Base-by-base conservation (phyloP, 2,888 invertebrate genomes). In the Agrochola circellaris region DNA sequence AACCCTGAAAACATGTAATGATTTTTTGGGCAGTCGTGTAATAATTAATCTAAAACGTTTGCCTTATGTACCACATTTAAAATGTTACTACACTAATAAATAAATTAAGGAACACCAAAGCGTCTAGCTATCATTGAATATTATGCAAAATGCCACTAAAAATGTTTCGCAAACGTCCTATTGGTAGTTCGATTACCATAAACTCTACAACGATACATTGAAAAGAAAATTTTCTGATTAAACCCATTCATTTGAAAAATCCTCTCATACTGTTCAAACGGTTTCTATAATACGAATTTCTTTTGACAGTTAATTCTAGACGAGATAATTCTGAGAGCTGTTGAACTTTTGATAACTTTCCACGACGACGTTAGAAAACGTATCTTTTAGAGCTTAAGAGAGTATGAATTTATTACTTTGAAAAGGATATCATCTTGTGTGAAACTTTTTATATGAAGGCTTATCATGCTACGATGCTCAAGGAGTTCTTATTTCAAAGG, bases 221-320 rank as follows among this genome's bases (percentile, higher is more conserved):
- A 74, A 69, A 82, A 67, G 79, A 83, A 89, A 86, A 89, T 88
- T 74, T 86, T 65, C 60, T 75, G 89, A n/a, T n/a, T n/a, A n/a
- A n/a, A 89, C 26, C 51, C 75, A 72, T 68, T 64, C 67, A 62
- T 65, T 71, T 42, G 34, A 56, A 73, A 75, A 34, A 17, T 42
- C 30, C 5, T 54, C 38, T 56, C 30, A 60, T 48, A 54, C 38
- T n/a, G 8, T 34, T 30, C 54, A 60, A 42, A 61, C 38, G 34
- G 11, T 64, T 42, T 34, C 34, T 17, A 34, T 48, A 73, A 34
- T 48, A 73, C 23, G 51, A 71, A 30, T 56, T 77, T 64, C 45
- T 69, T 74, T 81, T 72, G 42, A 61, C 38, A 58, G 51, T 77
- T 73, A 77, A 75, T 73, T 78, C 67, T 79, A 75, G 61, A 71